A percentile compares a stretch with the other conserved stretches of the same genome.
These are phyloP conservation scores for Dolichopus griseipennis DNA, from an alignment of 2,888 invertebrate species.

Conservation along the genomic window DNA sequence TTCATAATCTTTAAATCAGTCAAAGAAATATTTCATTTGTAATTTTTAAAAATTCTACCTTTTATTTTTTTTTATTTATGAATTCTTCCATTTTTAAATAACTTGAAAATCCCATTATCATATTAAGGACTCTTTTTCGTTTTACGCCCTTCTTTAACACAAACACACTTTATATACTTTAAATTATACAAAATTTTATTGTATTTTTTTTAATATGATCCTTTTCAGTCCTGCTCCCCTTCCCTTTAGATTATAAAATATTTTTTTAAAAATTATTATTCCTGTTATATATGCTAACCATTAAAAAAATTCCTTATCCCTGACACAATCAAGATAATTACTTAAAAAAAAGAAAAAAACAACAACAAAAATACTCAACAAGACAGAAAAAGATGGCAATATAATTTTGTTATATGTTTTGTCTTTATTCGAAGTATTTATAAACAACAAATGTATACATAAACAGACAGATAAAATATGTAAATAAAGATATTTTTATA, in stretches of 20 bases:
- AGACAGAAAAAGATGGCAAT: too few species aligned
- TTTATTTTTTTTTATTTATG: neutral
- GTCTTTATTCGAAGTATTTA: neutral
- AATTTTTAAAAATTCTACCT: too few species aligned
- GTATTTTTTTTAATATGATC: neutral
- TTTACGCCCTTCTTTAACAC: too few species aligned
- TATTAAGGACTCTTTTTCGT: neutral
- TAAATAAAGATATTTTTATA: too few species aligned
- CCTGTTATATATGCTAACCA: neutral
- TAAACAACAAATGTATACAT: neutral
- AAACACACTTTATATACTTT: neutral
- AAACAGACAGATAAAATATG: too few species aligned
- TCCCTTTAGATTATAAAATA: neutral
- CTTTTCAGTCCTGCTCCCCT: too few species aligned
- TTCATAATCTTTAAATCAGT: too few species aligned
- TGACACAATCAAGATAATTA: constrained; percentile 3
- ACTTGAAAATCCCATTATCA: neutral
- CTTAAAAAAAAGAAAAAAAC: too few species aligned
- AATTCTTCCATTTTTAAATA: neutral
- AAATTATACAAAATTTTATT: neutral
- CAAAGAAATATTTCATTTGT: too few species aligned
- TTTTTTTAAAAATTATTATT: neutral
- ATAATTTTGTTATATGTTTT: too few species aligned
- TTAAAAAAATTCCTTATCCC: constrained; percentile 1
- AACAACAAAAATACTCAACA: too few species aligned